Evolutionary conservation across 2,113 vertebrate genomes (phyloP).

Genomic region (Paratilapia polleni): DNA sequence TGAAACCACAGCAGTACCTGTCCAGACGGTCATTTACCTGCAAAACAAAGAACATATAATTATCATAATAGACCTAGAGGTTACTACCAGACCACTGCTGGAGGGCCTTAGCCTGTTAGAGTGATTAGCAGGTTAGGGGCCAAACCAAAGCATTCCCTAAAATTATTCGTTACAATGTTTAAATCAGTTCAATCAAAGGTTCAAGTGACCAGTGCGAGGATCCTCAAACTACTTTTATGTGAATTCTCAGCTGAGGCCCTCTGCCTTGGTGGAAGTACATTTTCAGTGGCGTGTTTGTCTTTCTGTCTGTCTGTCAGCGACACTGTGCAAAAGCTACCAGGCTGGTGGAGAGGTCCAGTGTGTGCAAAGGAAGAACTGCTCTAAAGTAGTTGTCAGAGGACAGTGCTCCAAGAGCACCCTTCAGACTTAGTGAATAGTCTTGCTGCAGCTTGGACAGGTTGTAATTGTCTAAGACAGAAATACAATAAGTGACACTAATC

Average conservation of each 20-base stretch:
- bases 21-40: constrained; percentile 94
- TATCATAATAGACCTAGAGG: background rate
- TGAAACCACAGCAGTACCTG: constrained; percentile 93
- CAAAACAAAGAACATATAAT: background rate
- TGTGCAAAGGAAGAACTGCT: background rate
- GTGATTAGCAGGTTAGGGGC: background rate
- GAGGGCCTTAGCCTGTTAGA: background rate
- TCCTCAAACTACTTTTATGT: background rate
- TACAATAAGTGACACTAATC: background rate
- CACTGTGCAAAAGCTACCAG: background rate
- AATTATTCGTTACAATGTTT: too few species aligned
- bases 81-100: background rate
- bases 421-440: background rate
- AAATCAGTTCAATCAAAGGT: too few species aligned
- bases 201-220: background rate
- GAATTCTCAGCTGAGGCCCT: background rate
- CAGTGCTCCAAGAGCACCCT: background rate
- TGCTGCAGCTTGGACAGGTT: background rate
- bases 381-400: background rate
- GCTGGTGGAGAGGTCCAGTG: background rate
- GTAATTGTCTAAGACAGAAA: background rate
- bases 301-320: background rate
- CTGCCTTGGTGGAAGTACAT: rapidly evolving
- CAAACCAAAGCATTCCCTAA: too few species aligned
- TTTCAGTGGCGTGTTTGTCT: background rate